Base-by-base conservation (phyloP, 2,888 invertebrate species). In the Apodemia zela region DNA sequence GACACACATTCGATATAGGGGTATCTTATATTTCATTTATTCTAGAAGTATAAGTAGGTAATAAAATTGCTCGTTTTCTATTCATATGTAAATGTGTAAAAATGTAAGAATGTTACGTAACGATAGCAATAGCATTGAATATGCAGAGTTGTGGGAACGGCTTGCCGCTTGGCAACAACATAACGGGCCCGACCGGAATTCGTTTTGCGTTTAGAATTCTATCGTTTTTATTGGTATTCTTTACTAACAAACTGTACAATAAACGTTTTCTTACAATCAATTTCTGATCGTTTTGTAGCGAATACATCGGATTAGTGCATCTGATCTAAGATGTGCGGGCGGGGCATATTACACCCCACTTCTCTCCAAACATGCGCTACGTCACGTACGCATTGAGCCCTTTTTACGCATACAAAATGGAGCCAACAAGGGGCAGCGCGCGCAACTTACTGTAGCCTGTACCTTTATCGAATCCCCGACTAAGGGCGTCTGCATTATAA, bases 401-500 rank as follows among this genome's bases (percentile, higher is more conserved):
- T 84, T 82, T 80, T 75, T 71, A 80, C 82, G 79, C 79, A 81
- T 69, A 63, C 66, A 66, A 81, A 78, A 77, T 76, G 72, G 71
- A 73, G 70, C 68, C 67, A 69, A 65, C 63, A 76, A 75, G 79
- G 79, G 80, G 80, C 81, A 81, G 84, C 82, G 86, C 87, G 85
- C 84, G 86, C 77, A 74, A 72, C 76, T 62, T 21, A 51, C 57
- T 61, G 61, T 42, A 13, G 57, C 75, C 70, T 76, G 68, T 73
- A 75, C 78, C 79, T 80, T 77, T 80, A 84, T 84, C 83, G 85
- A 83, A 81, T 85, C 69, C 74, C 71, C 79, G 76, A 71, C 79
- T 77, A 82, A 88, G 87, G 85, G 85, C 78, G 85, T 82, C 82
- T 82, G 84, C 86, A 83, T 87, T 86, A 87, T 87, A 84, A 84